Percentiles rank a stretch among this genome's conserved stretches.
These are phyloP conservation scores for Paguma larvata DNA, from an alignment of 2,797 vertebrate species.

Conservation along the genomic window DNA sequence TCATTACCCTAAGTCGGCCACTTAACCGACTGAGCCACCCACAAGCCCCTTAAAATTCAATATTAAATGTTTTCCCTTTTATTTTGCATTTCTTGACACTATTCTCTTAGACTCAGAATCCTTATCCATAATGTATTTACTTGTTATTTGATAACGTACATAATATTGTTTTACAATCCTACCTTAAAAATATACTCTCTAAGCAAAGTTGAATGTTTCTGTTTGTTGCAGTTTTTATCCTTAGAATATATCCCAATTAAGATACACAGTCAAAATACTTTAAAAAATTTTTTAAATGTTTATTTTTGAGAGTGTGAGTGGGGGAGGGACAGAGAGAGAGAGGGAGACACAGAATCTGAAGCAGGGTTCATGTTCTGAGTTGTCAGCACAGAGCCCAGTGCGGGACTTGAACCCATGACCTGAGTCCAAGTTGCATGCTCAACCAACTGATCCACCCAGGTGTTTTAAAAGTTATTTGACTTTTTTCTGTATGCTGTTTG, in stretches of 20 bases:
- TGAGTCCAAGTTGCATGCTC: too few relatives aligned
- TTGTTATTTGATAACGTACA: not conserved
- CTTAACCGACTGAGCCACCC: too few relatives aligned
- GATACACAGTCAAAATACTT: not conserved
- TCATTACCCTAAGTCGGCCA: too few relatives aligned
- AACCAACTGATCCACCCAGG: too few relatives aligned
- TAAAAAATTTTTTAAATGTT: not conserved
- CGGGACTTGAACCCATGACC: too few relatives aligned
- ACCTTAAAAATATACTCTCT: not conserved
- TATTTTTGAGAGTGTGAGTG: not conserved
- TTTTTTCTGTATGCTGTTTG: not conserved
- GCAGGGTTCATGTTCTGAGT: too few relatives aligned
- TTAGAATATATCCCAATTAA: not conserved
- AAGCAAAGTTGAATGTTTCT: not conserved
- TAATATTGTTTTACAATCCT: not conserved
- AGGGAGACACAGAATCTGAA: too few relatives aligned
- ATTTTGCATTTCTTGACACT: slow-evolving; percentile 41
- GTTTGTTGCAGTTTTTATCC: not conserved
- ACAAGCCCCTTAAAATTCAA: not conserved
- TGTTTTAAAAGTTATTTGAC: not conserved
- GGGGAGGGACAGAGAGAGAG: too few relatives aligned
- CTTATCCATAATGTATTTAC: not conserved
- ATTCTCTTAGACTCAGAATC: not conserved
- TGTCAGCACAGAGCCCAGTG: too few relatives aligned
- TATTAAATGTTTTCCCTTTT: not conserved